Evolutionary conservation across 2,888 invertebrate genomes (phyloP).

Genomic region (Phortica okadai): DNA sequence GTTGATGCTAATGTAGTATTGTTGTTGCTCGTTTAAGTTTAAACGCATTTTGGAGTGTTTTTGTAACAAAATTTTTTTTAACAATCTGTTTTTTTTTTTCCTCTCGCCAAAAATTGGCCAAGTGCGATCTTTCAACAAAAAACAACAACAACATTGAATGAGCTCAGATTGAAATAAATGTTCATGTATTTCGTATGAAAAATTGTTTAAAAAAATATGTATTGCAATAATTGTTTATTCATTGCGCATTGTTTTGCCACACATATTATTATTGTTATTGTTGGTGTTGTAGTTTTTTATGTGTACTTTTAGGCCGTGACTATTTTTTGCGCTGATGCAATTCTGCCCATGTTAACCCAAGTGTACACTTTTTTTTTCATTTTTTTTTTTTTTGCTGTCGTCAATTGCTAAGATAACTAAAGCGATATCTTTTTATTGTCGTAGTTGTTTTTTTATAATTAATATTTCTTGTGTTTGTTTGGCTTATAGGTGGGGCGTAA

Average conservation of each 20-base stretch:
- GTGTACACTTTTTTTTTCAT: constrained; percentile 40
- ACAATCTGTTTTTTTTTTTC: not conserved
- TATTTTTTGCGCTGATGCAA: constrained; percentile 50
- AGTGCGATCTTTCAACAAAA: constrained; percentile 12
- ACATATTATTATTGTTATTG: not conserved
- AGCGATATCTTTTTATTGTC: constrained; percentile 24
- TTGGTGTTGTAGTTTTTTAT: constrained; percentile 21
- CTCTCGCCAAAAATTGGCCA: not conserved
- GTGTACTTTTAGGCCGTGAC: constrained; percentile 16
- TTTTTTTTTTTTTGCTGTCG: constrained; percentile 37
- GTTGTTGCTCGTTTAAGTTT: not conserved
- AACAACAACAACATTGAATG: constrained; percentile 1
- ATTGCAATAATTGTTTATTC: constrained; percentile 22
- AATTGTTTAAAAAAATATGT: constrained; percentile 19
- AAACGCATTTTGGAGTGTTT: not conserved
- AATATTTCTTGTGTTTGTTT: constrained; percentile 48
- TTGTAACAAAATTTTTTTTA: not conserved
- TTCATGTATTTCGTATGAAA: constrained; percentile 25
- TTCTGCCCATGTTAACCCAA: constrained; percentile 54
- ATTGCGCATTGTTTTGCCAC: constrained; percentile 35
- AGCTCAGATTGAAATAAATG: constrained; percentile 16
- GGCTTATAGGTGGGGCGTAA: constrained; percentile 25
- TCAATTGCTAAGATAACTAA: not conserved
- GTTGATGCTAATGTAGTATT: not conserved
- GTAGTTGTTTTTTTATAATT: constrained; percentile 5